These are phyloP conservation scores for Scomber colias DNA, from an alignment of 2,113 vertebrate genomes.

Conservation along the genomic window DNA sequence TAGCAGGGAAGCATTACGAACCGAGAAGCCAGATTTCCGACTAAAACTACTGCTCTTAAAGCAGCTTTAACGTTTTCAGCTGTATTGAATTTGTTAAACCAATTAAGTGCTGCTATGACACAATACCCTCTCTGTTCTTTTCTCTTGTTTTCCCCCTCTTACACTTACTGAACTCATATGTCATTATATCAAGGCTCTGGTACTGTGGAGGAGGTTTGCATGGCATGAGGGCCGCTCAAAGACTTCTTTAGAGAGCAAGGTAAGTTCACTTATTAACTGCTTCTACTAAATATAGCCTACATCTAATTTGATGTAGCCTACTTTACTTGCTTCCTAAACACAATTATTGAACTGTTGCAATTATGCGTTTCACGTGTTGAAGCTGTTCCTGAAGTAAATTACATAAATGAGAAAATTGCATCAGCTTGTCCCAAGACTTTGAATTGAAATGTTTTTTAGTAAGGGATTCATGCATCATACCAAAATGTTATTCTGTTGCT, in stretches of 20 bases:
- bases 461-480: no score
- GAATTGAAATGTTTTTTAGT: no score
- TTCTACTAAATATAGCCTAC: neutral
- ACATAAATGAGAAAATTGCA: no score
- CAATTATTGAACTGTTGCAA: neutral
- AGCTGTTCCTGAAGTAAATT: no score
- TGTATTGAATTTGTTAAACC: neutral
- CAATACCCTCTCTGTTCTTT: neutral
- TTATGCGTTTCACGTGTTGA: no score
- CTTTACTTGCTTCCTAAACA: neutral
- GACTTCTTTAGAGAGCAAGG: constrained; percentile 64
- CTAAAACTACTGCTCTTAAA: neutral
- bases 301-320: neutral
- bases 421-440: no score
- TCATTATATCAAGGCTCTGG: constrained; percentile 13
- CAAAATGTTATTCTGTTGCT: no score
- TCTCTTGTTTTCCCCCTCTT: neutral
- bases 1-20: no score
- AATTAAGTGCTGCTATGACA: neutral
- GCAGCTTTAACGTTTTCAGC: neutral
- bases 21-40: no score
- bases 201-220: constrained; percentile 41
- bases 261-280: neutral
- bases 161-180: neutral
- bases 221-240: constrained; percentile 47